Conservation (phyloP, 2,888 invertebrate species). For the Hemithea aestivaria region DNA sequence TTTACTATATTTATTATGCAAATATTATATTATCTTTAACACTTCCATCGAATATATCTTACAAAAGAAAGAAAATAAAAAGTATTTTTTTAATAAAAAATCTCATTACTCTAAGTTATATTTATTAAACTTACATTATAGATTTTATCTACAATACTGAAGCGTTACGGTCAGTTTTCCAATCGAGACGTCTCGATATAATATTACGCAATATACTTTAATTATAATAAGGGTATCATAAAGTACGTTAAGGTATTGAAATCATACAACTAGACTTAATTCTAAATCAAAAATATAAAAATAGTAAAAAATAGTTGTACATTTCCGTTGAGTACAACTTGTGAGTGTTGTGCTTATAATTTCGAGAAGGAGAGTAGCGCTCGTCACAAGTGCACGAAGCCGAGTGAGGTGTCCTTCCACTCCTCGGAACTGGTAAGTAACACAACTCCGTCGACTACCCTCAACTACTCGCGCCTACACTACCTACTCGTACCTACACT, state of each 20-base stretch:
- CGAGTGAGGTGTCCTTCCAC: too few relatives aligned
- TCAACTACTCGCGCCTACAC: conserved; percentile 14
- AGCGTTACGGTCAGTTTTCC: conserved; percentile 72
- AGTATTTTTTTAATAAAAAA: conserved; percentile 76
- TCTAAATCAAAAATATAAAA: conserved; percentile 78
- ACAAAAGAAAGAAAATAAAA: conserved; percentile 79
- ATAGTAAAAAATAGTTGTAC: conserved; percentile 78
- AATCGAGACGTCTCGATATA: conserved; percentile 61
- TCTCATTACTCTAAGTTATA: conserved; percentile 75
- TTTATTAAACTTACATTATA: conserved; percentile 75
- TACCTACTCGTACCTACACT: conserved; percentile 24
- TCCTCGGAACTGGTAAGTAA: conserved; percentile 10
- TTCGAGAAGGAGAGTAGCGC: conserved; percentile 21
- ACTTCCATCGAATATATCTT: conserved; percentile 79
- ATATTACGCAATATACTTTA: conserved; percentile 64
- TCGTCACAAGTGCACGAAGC: conserved; percentile 5
- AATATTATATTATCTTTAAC: conserved; percentile 83
- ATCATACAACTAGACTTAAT: conserved; percentile 76
- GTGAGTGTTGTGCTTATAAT: conserved; percentile 65
- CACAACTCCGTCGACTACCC: conserved; percentile 36
- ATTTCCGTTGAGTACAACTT: conserved; percentile 65
- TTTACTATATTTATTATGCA: conserved; percentile 80
- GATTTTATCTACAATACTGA: conserved; percentile 79
- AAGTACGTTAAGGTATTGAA: conserved; percentile 70
- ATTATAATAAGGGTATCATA: conserved; percentile 59